Conservation (phyloP, 2,113 vertebrate species). For the Fulica atra region DNA sequence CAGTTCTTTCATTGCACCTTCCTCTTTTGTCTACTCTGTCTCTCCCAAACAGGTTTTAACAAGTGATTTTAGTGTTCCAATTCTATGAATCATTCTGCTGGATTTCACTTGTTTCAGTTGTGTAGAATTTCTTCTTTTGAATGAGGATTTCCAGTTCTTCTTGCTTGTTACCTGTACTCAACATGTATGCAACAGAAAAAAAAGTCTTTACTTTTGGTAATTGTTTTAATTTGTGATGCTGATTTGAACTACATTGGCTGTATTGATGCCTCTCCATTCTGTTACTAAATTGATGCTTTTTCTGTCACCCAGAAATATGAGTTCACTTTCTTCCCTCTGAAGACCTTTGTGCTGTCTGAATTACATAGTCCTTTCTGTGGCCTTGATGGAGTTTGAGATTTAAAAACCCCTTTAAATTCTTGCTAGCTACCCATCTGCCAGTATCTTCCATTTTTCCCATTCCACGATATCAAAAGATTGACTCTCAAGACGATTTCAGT, state of each 20-base stretch:
- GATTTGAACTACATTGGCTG: neutral
- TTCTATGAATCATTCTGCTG: neutral
- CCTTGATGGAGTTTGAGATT: neutral
- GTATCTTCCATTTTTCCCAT: neutral
- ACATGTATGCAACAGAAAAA: neutral
- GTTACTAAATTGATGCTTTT: neutral
- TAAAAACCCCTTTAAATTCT: neutral
- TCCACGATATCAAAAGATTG: neutral
- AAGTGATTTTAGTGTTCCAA: neutral
- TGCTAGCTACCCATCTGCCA: neutral
- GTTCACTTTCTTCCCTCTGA: neutral
- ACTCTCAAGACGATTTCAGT: neutral
- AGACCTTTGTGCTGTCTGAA: neutral
- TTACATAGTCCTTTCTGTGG: neutral
- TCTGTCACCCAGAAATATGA: neutral
- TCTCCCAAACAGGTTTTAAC: neutral
- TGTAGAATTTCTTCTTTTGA: neutral
- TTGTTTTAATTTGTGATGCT: neutral
- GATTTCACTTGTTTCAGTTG: neutral
- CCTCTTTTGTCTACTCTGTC: neutral
- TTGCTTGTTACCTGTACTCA: neutral
- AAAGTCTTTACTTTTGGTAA: neutral
- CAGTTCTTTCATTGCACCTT: neutral
- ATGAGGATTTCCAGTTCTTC: neutral
- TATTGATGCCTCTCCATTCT: neutral